Evolutionary conservation across 2,888 invertebrate genomes (phyloP), one percentile per base, ranked within the genome.

Genomic region (Leucophenga montana): DNA sequence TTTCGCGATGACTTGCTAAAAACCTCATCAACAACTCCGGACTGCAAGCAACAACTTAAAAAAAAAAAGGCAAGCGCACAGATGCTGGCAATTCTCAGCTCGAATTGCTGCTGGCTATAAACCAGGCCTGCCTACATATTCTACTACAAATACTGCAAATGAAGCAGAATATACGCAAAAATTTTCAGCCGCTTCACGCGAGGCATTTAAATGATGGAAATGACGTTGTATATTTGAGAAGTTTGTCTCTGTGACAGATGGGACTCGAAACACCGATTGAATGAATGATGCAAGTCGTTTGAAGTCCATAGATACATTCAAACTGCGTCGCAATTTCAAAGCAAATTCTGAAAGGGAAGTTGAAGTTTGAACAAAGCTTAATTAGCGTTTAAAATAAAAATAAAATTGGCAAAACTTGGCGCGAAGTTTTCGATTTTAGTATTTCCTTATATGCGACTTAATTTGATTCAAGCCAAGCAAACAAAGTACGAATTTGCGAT

Each of bases 1-100:
- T 83, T 83, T 80, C 79, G 78, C 77, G 81, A 86, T 86, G 86
- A 86, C 86, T 87, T 85, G 85, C 86, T 80, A 84, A 83, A 85
- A 84, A 79, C 79, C 77, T 74, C 78, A 77, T 79, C 82, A 79
- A 75, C 73, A 75, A 74, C 73, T 71, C 14, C 68, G 71, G 46
- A 64, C 50, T 50, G 50, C 50, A 50, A n/a, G 50, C 16, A 50
- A 16, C 50, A 16, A n/a, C n/a, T n/a, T n/a, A n/a, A 14, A 14
- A 2, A 6, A 66, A 39, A 33, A 31, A 39, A 22, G 56, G 64
- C 68, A 64, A 64, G 65, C 64, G 62, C 50, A 44, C 68, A 69
- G 64, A 54, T 69, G 67, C 59, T 59, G 59, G 9, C 20, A 68
- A 22, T 14, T 13, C 16, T 11, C 20, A 56, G 14, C 11, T 20